Percentiles rank a stretch among this genome's conserved stretches.
These are phyloP conservation scores for Phengaris arion DNA, from an alignment of 2,888 invertebrate species.

Conservation along the genomic window DNA sequence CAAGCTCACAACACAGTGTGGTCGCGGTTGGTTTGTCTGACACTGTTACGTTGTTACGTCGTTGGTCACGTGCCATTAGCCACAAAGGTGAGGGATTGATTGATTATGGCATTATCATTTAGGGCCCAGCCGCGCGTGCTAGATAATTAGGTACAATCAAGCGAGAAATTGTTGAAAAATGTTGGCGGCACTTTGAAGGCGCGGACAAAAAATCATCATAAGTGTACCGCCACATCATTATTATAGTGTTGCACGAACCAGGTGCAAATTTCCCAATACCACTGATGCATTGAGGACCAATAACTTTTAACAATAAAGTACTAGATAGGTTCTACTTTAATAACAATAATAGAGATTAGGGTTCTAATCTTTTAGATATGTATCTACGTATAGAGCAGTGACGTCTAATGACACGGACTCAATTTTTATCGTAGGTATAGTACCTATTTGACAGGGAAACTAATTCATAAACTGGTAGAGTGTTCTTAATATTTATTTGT, in stretches of 20 bases:
- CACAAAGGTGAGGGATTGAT: conserved; percentile 58
- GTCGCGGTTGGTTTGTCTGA: conserved; percentile 11
- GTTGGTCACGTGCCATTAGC: conserved; percentile 63
- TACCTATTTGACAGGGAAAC: too few relatives aligned
- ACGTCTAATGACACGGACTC: too few relatives aligned
- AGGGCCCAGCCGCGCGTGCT: conserved; percentile 46
- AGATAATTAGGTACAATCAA: conserved; percentile 38
- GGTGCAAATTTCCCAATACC: conserved; percentile 2
- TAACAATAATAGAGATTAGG: neutral
- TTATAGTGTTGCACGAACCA: neutral
- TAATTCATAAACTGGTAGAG: too few relatives aligned
- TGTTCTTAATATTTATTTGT: too few relatives aligned
- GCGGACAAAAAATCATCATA: conserved; percentile 10
- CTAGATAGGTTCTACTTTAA: neutral
- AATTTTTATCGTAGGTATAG: too few relatives aligned
- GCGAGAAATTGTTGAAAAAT: conserved; percentile 30
- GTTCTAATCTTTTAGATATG: too few relatives aligned
- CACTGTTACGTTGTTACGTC: conserved; percentile 49
- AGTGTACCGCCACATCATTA: conserved; percentile 5
- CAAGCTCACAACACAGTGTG: conserved; percentile 6
- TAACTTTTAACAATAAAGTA: neutral
- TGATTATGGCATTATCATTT: conserved; percentile 56
- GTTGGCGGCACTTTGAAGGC: conserved; percentile 22
- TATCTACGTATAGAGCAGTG: too few relatives aligned
- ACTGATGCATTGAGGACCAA: neutral